Evolutionary conservation across 1,140 invertebrate genomes (phyloP).

Genomic region (Idris sp.): DNA sequence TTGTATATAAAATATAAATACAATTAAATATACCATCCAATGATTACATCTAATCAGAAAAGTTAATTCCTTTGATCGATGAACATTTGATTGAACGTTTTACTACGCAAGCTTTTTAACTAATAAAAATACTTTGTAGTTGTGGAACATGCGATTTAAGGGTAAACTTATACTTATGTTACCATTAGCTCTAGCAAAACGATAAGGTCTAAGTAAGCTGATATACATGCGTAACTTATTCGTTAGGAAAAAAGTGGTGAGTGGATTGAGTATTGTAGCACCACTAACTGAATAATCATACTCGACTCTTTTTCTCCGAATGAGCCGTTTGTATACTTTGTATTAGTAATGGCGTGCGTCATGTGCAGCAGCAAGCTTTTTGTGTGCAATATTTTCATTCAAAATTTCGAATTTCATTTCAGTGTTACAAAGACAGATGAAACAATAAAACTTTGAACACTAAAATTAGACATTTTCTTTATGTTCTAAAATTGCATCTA

Average conservation of each 20-base stretch:
- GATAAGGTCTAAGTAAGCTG: conserved; percentile 59
- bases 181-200: conserved; percentile 47
- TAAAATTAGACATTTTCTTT: too few species aligned
- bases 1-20: conserved; percentile 50
- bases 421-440: too few species aligned
- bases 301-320: conserved; percentile 31
- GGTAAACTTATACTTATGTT: conserved; percentile 54
- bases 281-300: too few species aligned
- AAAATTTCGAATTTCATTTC: too few species aligned
- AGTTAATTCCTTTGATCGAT: conserved; percentile 41
- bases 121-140: conserved; percentile 62
- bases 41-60: conserved; percentile 24
- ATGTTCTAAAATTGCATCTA: too few species aligned
- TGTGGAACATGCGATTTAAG: conserved; percentile 57
- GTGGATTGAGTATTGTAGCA: conserved; percentile 71
- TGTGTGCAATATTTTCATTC: conserved; percentile 27
- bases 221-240: conserved; percentile 63
- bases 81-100: conserved; percentile 48
- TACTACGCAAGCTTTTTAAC: conserved; percentile 60
- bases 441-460: too few species aligned
- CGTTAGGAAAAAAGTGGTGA: conserved; percentile 71
- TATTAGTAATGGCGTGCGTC: conserved; percentile 21
- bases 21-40: too few species aligned
- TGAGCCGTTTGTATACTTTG: conserved; percentile 17
- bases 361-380: too few species aligned